Conservation (phyloP, 2,113 vertebrate species). For the Hippocampus abdominalis region DNA sequence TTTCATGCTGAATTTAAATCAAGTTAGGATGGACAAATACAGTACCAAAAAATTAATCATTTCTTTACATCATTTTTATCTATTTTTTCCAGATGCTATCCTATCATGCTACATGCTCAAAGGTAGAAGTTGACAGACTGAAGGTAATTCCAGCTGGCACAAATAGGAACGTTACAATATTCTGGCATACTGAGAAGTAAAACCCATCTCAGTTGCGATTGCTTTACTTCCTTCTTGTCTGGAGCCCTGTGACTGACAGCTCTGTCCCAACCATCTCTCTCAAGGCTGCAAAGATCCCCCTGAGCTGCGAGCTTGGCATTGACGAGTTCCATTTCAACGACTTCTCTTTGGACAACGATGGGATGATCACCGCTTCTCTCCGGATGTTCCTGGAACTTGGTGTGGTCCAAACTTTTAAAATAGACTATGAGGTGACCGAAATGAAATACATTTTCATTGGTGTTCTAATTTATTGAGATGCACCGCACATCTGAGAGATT, state of each 20-base stretch:
- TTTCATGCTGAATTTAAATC: not conserved
- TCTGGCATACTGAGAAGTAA: not conserved
- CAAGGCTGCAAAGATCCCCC: conserved; percentile 77
- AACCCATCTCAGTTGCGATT: not conserved
- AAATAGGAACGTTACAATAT: not conserved
- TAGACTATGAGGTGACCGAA: conserved; percentile 73
- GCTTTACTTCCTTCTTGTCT: not conserved
- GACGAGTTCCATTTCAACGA: conserved; percentile 78
- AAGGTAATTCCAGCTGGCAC: conserved; percentile 63
- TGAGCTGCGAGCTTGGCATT: conserved; percentile 74
- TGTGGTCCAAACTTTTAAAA: conserved; percentile 77
- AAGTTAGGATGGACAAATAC: not conserved
- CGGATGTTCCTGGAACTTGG: conserved; percentile 78
- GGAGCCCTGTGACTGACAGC: conserved; percentile 30
- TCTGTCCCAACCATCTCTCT: conserved; percentile 24
- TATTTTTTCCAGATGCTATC: conserved; percentile 72
- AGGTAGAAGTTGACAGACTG: conserved; percentile 77
- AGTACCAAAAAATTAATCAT: too few species aligned
- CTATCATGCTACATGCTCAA: conserved; percentile 79
- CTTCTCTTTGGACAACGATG: conserved; percentile 77
- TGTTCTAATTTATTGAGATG: too few species aligned
- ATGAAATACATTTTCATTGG: too few species aligned
- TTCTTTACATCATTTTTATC: not conserved
- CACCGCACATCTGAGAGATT: too few species aligned
- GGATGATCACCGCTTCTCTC: conserved; percentile 78